Percentiles rank a stretch among this genome's conserved stretches.
Conservation (phyloP, 30 jellyfish, hydroid and myxozoan genomes). For the Pseudorhiza aurosa region DNA sequence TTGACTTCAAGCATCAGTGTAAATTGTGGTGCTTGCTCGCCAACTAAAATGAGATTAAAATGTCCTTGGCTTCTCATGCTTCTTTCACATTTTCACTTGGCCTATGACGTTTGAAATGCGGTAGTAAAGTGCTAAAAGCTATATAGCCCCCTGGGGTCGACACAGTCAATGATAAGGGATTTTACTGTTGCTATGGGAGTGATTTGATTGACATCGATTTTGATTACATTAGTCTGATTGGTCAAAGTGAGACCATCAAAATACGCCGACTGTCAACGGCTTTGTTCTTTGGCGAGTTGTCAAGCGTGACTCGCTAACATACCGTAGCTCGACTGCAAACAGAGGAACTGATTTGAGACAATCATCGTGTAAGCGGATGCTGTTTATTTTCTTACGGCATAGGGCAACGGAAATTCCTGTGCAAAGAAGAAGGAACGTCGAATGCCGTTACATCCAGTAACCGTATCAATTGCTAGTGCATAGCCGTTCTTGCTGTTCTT, state of each 20-base stretch:
- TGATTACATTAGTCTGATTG: constrained; percentile 27
- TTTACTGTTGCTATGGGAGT: constrained; percentile 38
- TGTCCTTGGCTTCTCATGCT: too few species aligned
- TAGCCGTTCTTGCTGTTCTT: too few species aligned
- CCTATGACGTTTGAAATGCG: too few species aligned
- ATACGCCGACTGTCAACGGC: constrained; percentile 3
- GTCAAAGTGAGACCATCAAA: not conserved
- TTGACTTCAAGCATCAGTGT: too few species aligned
- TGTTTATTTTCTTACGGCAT: not conserved
- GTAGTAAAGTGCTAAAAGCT: not conserved
- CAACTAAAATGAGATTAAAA: too few species aligned
- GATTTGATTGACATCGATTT: constrained; percentile 12
- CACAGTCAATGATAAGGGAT: too few species aligned
- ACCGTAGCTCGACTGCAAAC: not conserved
- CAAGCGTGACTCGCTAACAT: constrained; percentile 17
- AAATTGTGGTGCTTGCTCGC: too few species aligned
- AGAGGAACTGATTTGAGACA: not conserved
- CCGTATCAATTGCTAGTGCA: too few species aligned
- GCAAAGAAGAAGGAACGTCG: not conserved
- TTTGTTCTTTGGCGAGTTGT: constrained; percentile 10
- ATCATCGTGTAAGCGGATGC: constrained; percentile 1
- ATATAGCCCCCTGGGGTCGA: not conserved
- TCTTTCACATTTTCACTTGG: too few species aligned
- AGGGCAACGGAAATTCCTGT: not conserved
- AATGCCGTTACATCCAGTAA: too few species aligned